A percentile compares a stretch with the other conserved stretches of the same genome.
Evolutionary conservation across 2,888 invertebrate species (phyloP).

Genomic region (Ptychoptera albimana): DNA sequence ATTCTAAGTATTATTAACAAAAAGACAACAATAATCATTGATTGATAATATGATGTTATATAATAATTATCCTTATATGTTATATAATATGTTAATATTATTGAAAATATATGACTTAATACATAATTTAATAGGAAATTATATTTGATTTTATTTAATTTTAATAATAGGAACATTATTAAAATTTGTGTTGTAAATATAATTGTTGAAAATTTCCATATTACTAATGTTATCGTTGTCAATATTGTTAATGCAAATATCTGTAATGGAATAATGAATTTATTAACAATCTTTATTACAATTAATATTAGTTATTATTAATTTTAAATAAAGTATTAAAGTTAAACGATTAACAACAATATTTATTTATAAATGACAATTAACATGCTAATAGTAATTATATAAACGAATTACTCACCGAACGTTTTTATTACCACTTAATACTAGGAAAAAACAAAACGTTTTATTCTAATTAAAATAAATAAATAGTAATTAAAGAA

Average conservation of each 20-base stretch:
- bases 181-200: conserved; percentile 60
- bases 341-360: not conserved
- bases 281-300: too few relatives aligned
- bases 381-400: too few relatives aligned
- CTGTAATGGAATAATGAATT: conserved; percentile 13
- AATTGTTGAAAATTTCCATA: conserved; percentile 75
- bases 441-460: too few relatives aligned
- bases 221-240: conserved; percentile 29
- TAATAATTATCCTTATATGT: conserved; percentile 24
- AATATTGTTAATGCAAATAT: conserved; percentile 21
- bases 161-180: conserved; percentile 54
- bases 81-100: conserved; percentile 20
- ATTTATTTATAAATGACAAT: not conserved
- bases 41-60: conserved; percentile 16
- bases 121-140: conserved; percentile 24
- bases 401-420: too few relatives aligned
- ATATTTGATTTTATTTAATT: conserved; percentile 33
- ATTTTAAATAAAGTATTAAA: not conserved
- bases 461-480: too few relatives aligned
- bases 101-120: conserved; percentile 23
- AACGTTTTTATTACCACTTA: too few relatives aligned
- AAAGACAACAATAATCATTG: too few relatives aligned
- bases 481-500: too few relatives aligned
- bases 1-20: too few relatives aligned
- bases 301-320: too few relatives aligned